phyloP scores from a whole-genome alignment of 2,797 vertebrate genomes.

The Cuculus canorus region DNA sequence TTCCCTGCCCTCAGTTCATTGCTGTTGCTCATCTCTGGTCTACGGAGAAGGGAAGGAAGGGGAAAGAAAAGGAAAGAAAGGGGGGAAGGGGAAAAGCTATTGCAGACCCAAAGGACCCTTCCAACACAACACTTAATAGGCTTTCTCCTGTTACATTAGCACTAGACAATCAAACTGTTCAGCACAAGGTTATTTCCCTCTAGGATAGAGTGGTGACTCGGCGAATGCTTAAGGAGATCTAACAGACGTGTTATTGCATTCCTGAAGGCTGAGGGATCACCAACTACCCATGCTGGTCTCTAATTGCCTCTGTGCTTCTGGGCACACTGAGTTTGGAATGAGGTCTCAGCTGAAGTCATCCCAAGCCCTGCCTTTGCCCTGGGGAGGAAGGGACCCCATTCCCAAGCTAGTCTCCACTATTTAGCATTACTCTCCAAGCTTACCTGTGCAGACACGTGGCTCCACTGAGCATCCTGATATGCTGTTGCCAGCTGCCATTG shows the following conservation, averaged over 20 bases:
- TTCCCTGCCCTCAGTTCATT: neutral
- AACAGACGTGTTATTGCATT: slow-evolving; percentile 64
- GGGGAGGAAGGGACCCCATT: neutral
- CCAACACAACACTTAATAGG: slow-evolving; percentile 37
- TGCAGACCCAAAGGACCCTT: slow-evolving; percentile 23
- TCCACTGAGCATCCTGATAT: neutral
- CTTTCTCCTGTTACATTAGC: slow-evolving; percentile 52
- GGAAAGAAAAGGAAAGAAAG: neutral
- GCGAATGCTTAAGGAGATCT: slow-evolving; percentile 27
- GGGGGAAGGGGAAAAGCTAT: neutral
- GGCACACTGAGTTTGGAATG: neutral
- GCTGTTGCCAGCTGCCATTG: neutral
- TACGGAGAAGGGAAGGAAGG: neutral
- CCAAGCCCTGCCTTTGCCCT: neutral
- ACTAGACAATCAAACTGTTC: slow-evolving; percentile 20
- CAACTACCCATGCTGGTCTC: neutral
- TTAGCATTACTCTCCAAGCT: neutral
- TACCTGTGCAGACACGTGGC: neutral
- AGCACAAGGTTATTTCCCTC: slow-evolving; percentile 21
- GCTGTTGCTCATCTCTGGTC: neutral
- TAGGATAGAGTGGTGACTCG: neutral
- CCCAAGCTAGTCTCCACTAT: neutral
- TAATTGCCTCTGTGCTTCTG: slow-evolving; percentile 31
- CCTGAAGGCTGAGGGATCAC: slow-evolving; percentile 40
- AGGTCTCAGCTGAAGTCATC: neutral